Conservation (phyloP, 2,797 vertebrate species). For the Tadarida brasiliensis region DNA sequence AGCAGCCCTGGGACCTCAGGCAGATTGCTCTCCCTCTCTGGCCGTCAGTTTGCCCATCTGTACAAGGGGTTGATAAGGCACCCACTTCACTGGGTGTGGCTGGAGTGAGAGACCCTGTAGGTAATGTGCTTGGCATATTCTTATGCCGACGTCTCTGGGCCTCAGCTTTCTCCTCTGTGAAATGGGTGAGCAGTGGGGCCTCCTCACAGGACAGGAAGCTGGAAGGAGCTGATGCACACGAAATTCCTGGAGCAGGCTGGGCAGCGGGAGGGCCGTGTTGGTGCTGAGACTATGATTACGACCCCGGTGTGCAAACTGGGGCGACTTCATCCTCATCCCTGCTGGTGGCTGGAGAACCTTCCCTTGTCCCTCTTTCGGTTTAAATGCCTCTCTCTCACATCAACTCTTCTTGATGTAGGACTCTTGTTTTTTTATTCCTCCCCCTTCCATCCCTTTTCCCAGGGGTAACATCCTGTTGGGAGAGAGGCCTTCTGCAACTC, state of each 20-base stretch:
- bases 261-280: neutral
- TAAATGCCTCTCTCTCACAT: neutral
- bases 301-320: neutral
- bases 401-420: neutral
- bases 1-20: neutral
- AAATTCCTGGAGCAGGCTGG: neutral
- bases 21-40: too few relatives aligned
- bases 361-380: neutral
- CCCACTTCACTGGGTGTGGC: rapidly evolving
- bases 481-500: neutral
- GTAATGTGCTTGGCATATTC: neutral
- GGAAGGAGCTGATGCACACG: too few relatives aligned
- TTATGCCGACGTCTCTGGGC: neutral
- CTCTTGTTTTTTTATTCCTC: neutral
- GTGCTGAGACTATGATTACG: neutral
- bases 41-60: neutral
- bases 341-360: neutral
- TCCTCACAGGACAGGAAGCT: neutral
- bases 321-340: neutral
- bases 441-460: neutral
- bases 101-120: neutral
- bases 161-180: neutral
- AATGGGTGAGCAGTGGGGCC: neutral
- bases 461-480: neutral
- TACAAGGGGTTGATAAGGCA: neutral